A percentile compares a stretch with the other conserved stretches of the same genome.
These are phyloP conservation scores for Aurelia sp. DNA, from an alignment of 30 jellyfish, hydroid and myxozoan species.

Conservation along the genomic window DNA sequence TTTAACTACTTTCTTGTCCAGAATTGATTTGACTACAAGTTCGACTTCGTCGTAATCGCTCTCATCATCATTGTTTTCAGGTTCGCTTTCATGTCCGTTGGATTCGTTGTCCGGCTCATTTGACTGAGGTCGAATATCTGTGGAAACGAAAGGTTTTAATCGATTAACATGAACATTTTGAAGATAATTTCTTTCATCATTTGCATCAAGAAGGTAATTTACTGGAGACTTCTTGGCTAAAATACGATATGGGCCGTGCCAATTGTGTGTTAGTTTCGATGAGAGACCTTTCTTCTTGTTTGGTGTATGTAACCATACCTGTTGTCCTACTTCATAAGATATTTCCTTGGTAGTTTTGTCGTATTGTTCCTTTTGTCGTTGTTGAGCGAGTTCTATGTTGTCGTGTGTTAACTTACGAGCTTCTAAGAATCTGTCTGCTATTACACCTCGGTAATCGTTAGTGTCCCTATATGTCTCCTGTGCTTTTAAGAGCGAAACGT, in stretches of 20 bases:
- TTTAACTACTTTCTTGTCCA: conserved; percentile 4
- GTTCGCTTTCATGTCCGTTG: neutral
- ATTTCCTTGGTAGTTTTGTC: conserved; percentile 47
- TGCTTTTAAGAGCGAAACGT: conserved; percentile 38
- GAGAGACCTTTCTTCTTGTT: conserved; percentile 46
- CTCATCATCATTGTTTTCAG: neutral
- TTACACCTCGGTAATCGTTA: conserved; percentile 24
- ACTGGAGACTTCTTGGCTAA: conserved; percentile 60
- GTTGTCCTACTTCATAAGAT: conserved; percentile 41
- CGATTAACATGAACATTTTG: conserved; percentile 64
- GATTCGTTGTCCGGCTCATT: neutral
- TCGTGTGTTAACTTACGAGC: conserved; percentile 37
- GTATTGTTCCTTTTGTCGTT: conserved; percentile 25
- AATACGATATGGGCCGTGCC: conserved; percentile 85
- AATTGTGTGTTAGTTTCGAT: conserved; percentile 47
- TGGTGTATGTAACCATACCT: conserved; percentile 71
- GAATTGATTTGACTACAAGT: neutral
- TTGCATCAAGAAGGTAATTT: conserved; percentile 32
- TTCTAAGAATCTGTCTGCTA: conserved; percentile 24
- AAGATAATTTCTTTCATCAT: conserved; percentile 37
- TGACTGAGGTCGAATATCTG: conserved; percentile 2
- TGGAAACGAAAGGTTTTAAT: conserved; percentile 30
- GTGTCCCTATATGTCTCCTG: conserved; percentile 28
- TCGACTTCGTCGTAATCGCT: conserved; percentile 12
- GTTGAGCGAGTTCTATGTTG: conserved; percentile 52